These are phyloP conservation scores for Microctonus brassicae DNA, from an alignment of 2,888 invertebrate genomes.

Conservation along the genomic window DNA sequence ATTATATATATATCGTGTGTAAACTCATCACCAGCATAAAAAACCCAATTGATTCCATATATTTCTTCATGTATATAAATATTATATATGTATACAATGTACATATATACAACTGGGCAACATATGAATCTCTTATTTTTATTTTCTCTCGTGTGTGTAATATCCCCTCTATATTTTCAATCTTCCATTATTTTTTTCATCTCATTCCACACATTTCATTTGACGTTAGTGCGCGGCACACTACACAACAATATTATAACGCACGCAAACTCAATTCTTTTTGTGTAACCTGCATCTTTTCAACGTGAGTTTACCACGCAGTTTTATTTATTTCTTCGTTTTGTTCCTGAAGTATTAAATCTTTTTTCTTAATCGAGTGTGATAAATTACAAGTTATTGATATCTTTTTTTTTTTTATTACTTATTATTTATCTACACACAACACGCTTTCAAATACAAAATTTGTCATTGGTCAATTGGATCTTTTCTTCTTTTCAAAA, in stretches of 20 bases:
- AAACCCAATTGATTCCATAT: no score
- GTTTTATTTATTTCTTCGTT: background rate
- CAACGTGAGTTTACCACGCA: background rate
- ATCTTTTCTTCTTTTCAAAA: no score
- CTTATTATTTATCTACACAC: no score
- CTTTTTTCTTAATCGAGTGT: background rate
- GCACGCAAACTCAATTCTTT: background rate
- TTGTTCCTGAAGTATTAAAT: background rate
- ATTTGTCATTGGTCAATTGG: no score
- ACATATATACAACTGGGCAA: no score
- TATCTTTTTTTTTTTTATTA: no score
- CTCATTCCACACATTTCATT: background rate
- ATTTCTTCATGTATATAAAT: no score
- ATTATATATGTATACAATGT: no score
- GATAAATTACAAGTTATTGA: background rate
- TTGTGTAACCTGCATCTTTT: background rate
- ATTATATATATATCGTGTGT: no score
- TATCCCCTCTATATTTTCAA: background rate
- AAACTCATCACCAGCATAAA: no score
- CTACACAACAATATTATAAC: background rate
- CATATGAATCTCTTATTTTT: no score
- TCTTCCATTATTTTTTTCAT: background rate
- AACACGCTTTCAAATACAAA: no score
- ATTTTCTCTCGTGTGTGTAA: background rate
- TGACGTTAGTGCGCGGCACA: background rate